Evolutionary conservation across 2,797 vertebrate genomes (phyloP), one percentile per base, ranked within the genome.

Genomic region (Oophaga sylvatica): DNA sequence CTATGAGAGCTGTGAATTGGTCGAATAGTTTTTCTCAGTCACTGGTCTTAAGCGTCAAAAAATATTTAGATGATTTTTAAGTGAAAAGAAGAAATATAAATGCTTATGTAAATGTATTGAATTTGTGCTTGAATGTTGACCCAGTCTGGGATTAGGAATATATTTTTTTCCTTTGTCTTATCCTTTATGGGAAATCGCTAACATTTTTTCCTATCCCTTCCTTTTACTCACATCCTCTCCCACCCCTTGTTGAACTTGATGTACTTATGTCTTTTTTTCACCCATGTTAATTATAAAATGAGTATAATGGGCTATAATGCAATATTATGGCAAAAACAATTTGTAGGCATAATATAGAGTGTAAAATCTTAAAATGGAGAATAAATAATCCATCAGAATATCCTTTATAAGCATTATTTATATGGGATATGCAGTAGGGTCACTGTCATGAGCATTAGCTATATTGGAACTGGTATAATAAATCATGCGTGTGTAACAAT

Each of bases 401-500:
- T 73, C 19, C 5, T 45, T 45, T 15, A 65, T 53, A 78, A 63
- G 20, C 9, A 70, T 63, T 83, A 35, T 22, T 63, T 57, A 45
- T 57, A 22, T 67, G 20, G 75, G 57, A 70, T 71, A 5, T 29
- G 29, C 71, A 77, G 62, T 19, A 67, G 45, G n/a, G 31, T 22
- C 81, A 12, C 41, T 65, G 41, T 35, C 31, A 35, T 77, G 67
- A 41, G 22, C 26, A 59, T 6, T 41, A 63, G 2, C 86, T 77
- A 16, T 82, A 65, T 68, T 53, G 48, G 63, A 78, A 63, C 10
- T 15, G 20, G 71, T 73, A 17, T 81, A 65, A 82, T 83, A 59
- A 78, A 73, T 67, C 57, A 76, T 78, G 5, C 41, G 20, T 87
- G 78, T 87, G 75, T 78, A 45, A 59, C 77, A 80, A 19, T 70